Conservation (phyloP, 2,888 invertebrate genomes). For the Oxytorus armatus region DNA sequence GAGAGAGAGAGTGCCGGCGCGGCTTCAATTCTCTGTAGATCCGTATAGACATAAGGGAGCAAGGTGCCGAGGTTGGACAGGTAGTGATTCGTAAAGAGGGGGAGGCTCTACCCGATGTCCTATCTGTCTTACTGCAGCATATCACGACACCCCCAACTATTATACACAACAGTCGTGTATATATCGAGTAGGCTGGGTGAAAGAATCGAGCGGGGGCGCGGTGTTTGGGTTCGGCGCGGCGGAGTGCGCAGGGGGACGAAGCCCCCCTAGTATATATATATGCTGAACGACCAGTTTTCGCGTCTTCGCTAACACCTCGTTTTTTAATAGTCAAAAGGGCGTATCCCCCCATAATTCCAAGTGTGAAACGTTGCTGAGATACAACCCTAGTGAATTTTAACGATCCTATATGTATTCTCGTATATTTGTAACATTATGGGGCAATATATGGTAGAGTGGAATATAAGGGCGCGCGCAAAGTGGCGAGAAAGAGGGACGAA, state of each 20-base stretch:
- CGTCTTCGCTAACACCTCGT: too few relatives aligned
- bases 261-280: too few relatives aligned
- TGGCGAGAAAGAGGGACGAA: too few relatives aligned
- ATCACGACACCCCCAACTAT: slow-evolving; percentile 13
- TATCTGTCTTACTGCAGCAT: neutral
- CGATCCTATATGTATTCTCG: too few relatives aligned
- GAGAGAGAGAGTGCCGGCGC: slow-evolving; percentile 3
- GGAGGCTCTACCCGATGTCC: slow-evolving; percentile 39
- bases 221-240: too few relatives aligned
- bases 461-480: slow-evolving; percentile 51
- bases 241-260: too few relatives aligned
- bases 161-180: too few relatives aligned
- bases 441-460: neutral
- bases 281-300: too few relatives aligned
- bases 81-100: slow-evolving; percentile 65
- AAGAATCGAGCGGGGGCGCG: too few relatives aligned
- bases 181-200: too few relatives aligned
- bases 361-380: neutral
- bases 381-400: neutral
- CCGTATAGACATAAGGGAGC: slow-evolving; percentile 38
- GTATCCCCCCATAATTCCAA: neutral
- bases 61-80: slow-evolving; percentile 59
- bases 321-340: too few relatives aligned
- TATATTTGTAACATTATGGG: too few relatives aligned
- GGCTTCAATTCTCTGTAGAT: slow-evolving; percentile 49